These are phyloP conservation scores for Centruroides sculpturatus DNA, from an alignment of 1,140 invertebrate genomes.

Conservation along the genomic window DNA sequence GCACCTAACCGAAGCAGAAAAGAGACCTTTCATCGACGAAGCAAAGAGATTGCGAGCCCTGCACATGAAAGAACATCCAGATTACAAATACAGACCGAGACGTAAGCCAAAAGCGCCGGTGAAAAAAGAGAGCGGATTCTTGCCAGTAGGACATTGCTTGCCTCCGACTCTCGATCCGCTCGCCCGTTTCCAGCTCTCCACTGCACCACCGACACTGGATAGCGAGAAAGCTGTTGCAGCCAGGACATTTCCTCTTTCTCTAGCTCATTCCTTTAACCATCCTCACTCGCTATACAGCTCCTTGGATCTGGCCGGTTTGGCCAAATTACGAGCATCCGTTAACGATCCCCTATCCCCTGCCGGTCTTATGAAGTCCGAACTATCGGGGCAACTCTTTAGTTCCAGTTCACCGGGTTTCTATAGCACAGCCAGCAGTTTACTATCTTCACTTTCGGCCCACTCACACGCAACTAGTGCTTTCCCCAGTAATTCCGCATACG, in stretches of 20 bases:
- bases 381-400: not conserved
- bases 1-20: constrained; percentile 82
- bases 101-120: constrained; percentile 76
- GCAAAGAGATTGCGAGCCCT: constrained; percentile 70
- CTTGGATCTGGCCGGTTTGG: not conserved
- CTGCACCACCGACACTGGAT: not conserved
- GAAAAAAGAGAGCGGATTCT: constrained; percentile 54
- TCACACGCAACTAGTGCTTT: too few relatives aligned
- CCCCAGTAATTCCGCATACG: not conserved
- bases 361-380: not conserved
- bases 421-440: not conserved
- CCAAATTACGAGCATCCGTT: not conserved
- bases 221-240: constrained; percentile 4
- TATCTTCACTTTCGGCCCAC: not conserved
- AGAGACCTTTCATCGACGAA: constrained; percentile 95
- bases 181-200: not conserved
- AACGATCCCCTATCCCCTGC: not conserved
- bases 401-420: not conserved
- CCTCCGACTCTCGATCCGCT: not conserved
- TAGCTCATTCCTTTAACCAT: not conserved
- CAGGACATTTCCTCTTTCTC: constrained; percentile 2
- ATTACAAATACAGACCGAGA: constrained; percentile 75
- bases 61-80: constrained; percentile 85
- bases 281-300: not conserved
- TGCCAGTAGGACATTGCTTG: not conserved